Conservation (phyloP, 2,888 invertebrate genomes). For the Brachylomia viminalis region DNA sequence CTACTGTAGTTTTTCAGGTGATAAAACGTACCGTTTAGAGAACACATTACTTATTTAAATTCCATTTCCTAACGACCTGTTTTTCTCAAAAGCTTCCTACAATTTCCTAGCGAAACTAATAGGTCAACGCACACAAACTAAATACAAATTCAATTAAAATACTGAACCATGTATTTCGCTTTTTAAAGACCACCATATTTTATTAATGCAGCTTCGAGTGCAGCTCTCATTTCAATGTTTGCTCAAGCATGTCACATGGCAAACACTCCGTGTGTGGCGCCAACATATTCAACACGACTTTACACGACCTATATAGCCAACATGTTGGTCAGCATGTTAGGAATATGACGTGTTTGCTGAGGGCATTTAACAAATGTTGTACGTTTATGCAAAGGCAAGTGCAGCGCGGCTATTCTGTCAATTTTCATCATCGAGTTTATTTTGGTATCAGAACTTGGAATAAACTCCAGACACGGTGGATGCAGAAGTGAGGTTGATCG, state of each 20-base stretch:
- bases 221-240: constrained; percentile 50
- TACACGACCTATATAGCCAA: constrained; percentile 18
- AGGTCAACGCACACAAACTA: constrained; percentile 19
- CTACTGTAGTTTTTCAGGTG: neutral
- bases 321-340: constrained; percentile 10
- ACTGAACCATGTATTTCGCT: constrained; percentile 8
- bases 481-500: neutral
- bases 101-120: neutral
- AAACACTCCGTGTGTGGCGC: constrained; percentile 41
- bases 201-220: constrained; percentile 39
- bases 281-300: constrained; percentile 23
- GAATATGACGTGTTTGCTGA: constrained; percentile 20
- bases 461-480: neutral
- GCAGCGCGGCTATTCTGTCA: constrained; percentile 5
- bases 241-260: constrained; percentile 22
- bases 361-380: constrained; percentile 43
- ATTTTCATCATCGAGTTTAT: constrained; percentile 14
- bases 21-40: neutral
- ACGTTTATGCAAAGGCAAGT: constrained; percentile 24
- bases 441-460: constrained; percentile 1
- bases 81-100: constrained; percentile 8
- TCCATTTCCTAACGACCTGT: neutral
- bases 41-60: neutral
- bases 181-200: constrained; percentile 32
- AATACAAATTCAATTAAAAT: constrained; percentile 38